Evolutionary conservation across 2,888 invertebrate genomes (phyloP).

Genomic region (Merodon equestris): DNA sequence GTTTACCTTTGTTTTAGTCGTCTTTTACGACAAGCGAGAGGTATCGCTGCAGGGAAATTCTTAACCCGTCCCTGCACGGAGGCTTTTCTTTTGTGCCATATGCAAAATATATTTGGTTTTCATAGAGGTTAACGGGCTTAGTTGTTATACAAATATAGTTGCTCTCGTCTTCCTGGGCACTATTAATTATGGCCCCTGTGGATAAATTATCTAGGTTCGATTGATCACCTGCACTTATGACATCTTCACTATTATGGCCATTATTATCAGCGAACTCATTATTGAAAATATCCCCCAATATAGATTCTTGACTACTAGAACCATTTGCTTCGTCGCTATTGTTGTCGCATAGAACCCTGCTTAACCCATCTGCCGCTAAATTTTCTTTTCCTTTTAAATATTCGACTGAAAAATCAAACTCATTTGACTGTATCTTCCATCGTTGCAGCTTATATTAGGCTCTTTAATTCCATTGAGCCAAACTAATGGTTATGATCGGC

Average conservation of each 20-base stretch:
- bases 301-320: not conserved
- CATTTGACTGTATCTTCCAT: conserved; percentile 73
- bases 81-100: too few species aligned
- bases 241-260: not conserved
- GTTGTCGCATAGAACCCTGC: conserved; percentile 1
- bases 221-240: not conserved
- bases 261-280: not conserved
- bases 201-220: not conserved
- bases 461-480: conserved; percentile 76
- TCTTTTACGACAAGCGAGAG: too few species aligned
- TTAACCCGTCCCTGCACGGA: too few species aligned
- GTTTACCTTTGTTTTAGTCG: too few species aligned
- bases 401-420: conserved; percentile 71
- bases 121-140: conserved; percentile 36
- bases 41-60: too few species aligned
- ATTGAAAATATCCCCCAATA: not conserved
- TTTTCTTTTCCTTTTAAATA: conserved; percentile 8
- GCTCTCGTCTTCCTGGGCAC: not conserved
- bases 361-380: conserved; percentile 3
- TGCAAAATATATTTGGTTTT: conserved; percentile 4
- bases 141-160: conserved; percentile 38
- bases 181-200: conserved; percentile 22
- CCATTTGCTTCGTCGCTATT: conserved; percentile 3
- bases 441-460: conserved; percentile 74
- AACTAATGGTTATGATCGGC: conserved; percentile 75